Percentiles rank a stretch among this genome's conserved stretches.
phyloP scores from a whole-genome alignment of 1,140 invertebrate species.

The Bombus ignitus region DNA sequence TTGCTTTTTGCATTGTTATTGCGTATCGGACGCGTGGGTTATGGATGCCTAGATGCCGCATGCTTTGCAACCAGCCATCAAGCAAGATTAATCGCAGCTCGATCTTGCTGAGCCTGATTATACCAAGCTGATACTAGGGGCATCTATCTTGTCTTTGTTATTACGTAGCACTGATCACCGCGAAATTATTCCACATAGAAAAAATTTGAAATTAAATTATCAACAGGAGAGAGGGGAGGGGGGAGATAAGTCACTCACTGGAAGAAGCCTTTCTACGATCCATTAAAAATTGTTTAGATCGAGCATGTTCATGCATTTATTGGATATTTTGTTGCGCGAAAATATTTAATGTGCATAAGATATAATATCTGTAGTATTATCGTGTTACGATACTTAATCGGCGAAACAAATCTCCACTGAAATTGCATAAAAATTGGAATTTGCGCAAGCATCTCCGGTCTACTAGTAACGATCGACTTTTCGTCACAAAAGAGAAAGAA shows the following conservation, averaged over 20 bases:
- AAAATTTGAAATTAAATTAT: constrained; percentile 1
- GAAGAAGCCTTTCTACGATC: background rate
- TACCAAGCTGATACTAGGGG: too few relatives aligned
- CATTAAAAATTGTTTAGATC: background rate
- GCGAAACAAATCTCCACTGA: too few relatives aligned
- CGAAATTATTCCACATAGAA: background rate
- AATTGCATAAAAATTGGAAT: too few relatives aligned
- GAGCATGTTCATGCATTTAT: background rate
- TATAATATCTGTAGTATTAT: too few relatives aligned
- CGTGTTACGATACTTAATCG: too few relatives aligned
- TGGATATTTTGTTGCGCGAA: too few relatives aligned
- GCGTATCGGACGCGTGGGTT: constrained; percentile 18
- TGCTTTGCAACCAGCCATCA: background rate
- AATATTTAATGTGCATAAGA: too few relatives aligned
- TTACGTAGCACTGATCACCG: background rate
- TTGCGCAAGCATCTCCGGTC: too few relatives aligned
- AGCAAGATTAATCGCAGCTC: constrained; percentile 11
- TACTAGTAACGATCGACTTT: background rate
- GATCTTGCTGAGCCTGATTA: constrained; percentile 13
- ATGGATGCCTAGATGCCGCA: constrained; percentile 11
- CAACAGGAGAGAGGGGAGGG: too few relatives aligned
- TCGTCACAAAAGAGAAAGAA: background rate
- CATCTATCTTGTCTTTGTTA: constrained; percentile 21
- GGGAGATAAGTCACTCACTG: too few relatives aligned
- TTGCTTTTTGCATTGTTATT: constrained; percentile 20